These are phyloP conservation scores for Cichladusa arquata DNA, from an alignment of 2,113 vertebrate species.

Conservation along the genomic window DNA sequence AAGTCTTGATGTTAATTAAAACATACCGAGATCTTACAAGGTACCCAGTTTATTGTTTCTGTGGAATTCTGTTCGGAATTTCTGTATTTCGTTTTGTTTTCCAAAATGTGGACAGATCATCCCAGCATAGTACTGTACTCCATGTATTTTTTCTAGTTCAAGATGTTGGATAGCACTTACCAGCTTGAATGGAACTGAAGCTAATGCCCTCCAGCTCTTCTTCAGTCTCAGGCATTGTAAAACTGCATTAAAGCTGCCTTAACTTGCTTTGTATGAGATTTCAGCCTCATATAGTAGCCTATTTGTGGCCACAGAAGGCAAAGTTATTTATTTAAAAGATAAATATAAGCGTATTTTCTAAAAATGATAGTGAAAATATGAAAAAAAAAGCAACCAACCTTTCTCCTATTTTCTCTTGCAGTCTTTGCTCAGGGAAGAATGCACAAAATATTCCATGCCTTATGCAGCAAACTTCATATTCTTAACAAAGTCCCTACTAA, in stretches of 20 bases:
- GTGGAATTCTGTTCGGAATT: background rate
- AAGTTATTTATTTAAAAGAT: background rate
- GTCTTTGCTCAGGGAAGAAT: slow-evolving; percentile 75
- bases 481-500: slow-evolving; percentile 76
- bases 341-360: background rate
- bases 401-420: slow-evolving; percentile 72
- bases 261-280: background rate
- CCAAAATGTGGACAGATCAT: background rate
- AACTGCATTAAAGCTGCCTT: background rate
- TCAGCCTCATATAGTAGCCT: background rate
- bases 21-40: background rate
- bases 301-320: background rate
- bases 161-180: background rate
- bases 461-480: slow-evolving; percentile 71
- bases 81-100: background rate
- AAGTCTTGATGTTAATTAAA: background rate
- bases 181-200: background rate
- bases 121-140: background rate
- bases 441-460: slow-evolving; percentile 74
- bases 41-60: background rate
- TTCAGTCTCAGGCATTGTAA: background rate
- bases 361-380: background rate
- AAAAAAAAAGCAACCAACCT: background rate
- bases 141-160: background rate
- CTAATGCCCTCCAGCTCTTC: background rate